Evolutionary conservation across 2,888 invertebrate genomes (phyloP), one percentile per base, ranked within the genome.

Genomic region (Seira musarum): DNA sequence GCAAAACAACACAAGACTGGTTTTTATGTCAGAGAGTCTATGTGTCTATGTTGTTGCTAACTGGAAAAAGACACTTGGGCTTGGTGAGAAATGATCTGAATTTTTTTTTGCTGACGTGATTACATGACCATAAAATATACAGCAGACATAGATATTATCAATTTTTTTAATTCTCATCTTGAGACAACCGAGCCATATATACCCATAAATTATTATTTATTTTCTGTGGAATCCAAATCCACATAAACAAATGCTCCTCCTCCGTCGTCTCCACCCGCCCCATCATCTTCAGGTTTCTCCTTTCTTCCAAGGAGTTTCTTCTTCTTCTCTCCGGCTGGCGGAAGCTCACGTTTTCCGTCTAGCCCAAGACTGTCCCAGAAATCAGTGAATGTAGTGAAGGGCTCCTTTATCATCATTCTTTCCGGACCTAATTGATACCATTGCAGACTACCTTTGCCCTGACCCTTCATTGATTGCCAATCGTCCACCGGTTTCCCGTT

Each of bases 331-430:
- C 60, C 35, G 1, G 69, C 46, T 30, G 80, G 74, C 15, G 80
- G 80, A 15, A 80, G 22, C 0, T 24, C 35, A 13, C 79, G 21
- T 0, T 30, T 65, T 13, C 49, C 67, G 30, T 79, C 79, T 6
- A 74, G 21, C 0, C 68, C 61, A 19, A 76, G 70, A 22, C 24
- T 66, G n/a, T 82, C 81, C 81, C 81, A 82, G 53, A 82, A 81
- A 53, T 78, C 69, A 13, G 78, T 53, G 40, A 61, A 72, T 25
- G 40, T 65, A 10, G 70, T 74, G 21, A 73, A 82, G 1, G 78
- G 77, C n/a, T 74, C 81, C 10, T 72, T 61, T 13, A 77, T 74
- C 61, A 69, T 49, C 2, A 30, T 1, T n/a, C 65, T 24, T 21
- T 63, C 25, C 22, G 77, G 40, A 30, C 77, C 65, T 8, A 78